phyloP scores from a whole-genome alignment of 1,140 invertebrate species.

The Drosophila albomicans region DNA sequence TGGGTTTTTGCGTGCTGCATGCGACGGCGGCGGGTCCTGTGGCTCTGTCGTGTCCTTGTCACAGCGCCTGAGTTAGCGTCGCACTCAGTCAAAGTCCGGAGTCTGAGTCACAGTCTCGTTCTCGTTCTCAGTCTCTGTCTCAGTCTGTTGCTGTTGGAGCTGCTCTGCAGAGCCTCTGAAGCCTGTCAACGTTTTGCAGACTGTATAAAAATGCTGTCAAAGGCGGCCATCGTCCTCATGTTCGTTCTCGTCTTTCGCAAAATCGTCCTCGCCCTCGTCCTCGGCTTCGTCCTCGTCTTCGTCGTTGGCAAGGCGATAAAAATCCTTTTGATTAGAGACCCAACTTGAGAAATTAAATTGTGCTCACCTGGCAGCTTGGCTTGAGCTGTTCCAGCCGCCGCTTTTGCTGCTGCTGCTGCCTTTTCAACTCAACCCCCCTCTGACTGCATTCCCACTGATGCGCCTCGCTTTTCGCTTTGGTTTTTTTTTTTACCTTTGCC shows the following conservation, averaged over 20 bases:
- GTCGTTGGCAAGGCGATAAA: conserved; percentile 70
- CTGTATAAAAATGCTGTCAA: conserved; percentile 56
- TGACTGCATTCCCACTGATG: conserved; percentile 63
- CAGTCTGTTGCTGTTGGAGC: not conserved
- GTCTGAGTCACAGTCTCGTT: conserved; percentile 34
- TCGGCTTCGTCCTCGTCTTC: conserved; percentile 4
- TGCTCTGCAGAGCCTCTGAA: conserved; percentile 20
- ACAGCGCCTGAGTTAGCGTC: conserved; percentile 38
- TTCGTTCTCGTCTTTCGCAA: not conserved
- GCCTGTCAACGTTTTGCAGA: conserved; percentile 45
- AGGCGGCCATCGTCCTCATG: conserved; percentile 24
- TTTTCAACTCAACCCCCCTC: conserved; percentile 17
- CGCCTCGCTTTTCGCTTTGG: conserved; percentile 36
- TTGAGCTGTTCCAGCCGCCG: conserved; percentile 7
- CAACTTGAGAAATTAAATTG: conserved; percentile 82
- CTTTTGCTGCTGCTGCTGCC: not conserved
- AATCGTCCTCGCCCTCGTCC: not conserved
- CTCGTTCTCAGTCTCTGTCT: not conserved
- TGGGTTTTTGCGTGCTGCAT: conserved; percentile 57
- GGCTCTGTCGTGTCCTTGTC: conserved; percentile 71
- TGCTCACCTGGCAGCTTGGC: conserved; percentile 74
- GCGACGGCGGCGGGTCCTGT: conserved; percentile 47
- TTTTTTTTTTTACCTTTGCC: not conserved
- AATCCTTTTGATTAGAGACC: conserved; percentile 80
- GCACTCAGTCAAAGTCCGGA: conserved; percentile 3